These are phyloP conservation scores for Danaus plexippus DNA, from an alignment of 1,140 invertebrate species.

Conservation along the genomic window DNA sequence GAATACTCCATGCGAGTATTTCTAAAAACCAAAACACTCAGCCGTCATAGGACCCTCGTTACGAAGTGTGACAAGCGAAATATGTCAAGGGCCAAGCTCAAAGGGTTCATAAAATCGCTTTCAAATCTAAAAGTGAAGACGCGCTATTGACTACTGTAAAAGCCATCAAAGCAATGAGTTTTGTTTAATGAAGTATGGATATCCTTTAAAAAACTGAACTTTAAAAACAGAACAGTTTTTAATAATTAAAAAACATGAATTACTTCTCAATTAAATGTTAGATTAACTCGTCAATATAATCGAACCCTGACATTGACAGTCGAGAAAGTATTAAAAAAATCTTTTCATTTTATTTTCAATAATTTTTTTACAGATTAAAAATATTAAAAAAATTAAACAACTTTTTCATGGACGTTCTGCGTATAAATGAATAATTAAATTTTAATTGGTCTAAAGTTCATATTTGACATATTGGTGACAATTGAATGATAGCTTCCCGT, in stretches of 20 bases:
- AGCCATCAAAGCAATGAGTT: slow-evolving; percentile 15
- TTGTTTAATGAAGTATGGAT: slow-evolving; percentile 14
- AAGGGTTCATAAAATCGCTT: slow-evolving; percentile 24
- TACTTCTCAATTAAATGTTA: too few species aligned
- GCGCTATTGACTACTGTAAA: slow-evolving; percentile 17
- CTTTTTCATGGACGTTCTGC: too few species aligned
- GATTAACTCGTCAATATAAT: too few species aligned
- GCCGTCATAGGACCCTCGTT: slow-evolving; percentile 16
- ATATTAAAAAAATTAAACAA: too few species aligned
- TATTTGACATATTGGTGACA: slow-evolving; percentile 21
- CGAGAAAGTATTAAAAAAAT: too few species aligned
- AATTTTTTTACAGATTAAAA: too few species aligned
- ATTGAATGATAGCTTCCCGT: slow-evolving; percentile 31
- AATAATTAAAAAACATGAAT: too few species aligned
- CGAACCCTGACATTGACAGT: too few species aligned
- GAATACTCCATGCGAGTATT: too few species aligned
- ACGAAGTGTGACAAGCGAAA: slow-evolving; percentile 24
- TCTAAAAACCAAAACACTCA: slow-evolving; percentile 21
- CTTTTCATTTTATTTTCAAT: too few species aligned
- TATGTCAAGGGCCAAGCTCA: slow-evolving; percentile 29
- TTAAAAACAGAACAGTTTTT: too few species aligned
- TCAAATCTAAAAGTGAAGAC: slow-evolving; percentile 23
- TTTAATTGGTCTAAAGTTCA: slow-evolving; percentile 22
- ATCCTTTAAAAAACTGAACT: neutral
- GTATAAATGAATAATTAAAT: slow-evolving; percentile 20